phyloP scores from a whole-genome alignment of 2,797 vertebrate species.

The Acipenser transmontanus region DNA sequence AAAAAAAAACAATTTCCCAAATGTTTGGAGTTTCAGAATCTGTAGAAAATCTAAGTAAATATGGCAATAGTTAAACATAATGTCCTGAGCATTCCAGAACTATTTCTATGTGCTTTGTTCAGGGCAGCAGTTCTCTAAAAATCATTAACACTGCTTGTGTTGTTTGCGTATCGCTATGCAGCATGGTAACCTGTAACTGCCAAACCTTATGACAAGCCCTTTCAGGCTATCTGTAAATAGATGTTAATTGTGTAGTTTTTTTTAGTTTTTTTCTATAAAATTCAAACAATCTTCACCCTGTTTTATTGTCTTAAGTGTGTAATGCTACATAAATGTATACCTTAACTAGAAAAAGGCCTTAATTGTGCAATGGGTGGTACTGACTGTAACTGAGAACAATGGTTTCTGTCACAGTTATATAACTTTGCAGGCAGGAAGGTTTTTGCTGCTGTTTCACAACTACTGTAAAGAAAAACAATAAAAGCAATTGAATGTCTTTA shows the following conservation, averaged over 20 bases:
- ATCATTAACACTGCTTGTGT: conserved; percentile 16
- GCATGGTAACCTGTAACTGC: conserved; percentile 18
- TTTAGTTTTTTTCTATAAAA: conserved; percentile 4
- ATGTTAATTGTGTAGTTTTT: conserved; percentile 21
- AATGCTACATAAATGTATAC: conserved; percentile 21
- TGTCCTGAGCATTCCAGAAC: neutral
- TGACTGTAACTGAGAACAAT: too few species aligned
- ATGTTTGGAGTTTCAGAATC: too few species aligned
- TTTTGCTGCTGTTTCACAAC: too few species aligned
- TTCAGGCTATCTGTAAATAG: conserved; percentile 18
- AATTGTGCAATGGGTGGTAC: too few species aligned
- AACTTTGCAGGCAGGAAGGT: too few species aligned
- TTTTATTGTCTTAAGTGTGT: conserved; percentile 19
- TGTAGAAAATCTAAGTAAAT: too few species aligned
- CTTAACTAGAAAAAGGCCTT: conserved; percentile 21
- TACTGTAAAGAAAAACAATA: too few species aligned
- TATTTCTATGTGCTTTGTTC: conserved; percentile 15
- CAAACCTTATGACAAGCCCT: conserved; percentile 9
- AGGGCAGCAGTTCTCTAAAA: conserved; percentile 14
- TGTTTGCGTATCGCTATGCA: conserved; percentile 27
- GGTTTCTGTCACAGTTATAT: too few species aligned
- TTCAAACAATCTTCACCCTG: conserved; percentile 13
- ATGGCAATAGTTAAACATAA: conserved; percentile 4
- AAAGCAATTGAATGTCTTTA: too few species aligned
- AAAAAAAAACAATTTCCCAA: too few species aligned